Base-by-base conservation (phyloP, 53 echinoderm and acorn worm genomes). In the Henricia sp. region DNA sequence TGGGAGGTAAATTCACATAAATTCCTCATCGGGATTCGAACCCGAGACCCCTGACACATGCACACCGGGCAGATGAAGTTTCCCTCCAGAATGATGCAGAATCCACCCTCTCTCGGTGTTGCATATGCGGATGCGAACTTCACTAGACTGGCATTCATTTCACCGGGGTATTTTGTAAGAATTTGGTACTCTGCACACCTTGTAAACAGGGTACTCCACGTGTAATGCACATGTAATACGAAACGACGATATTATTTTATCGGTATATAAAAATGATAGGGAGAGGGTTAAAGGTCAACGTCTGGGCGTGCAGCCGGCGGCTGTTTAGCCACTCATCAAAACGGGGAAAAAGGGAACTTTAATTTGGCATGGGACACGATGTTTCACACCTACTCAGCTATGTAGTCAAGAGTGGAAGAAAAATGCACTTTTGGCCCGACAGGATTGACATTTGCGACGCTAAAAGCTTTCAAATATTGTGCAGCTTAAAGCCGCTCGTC, bases 381-480 rank as follows among this genome's bases (percentile, higher is more conserved):
- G 35, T 40, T 76, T 76, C 57, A 57, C 76, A 76, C 76, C 74
- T 44, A 30, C 23, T 34, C 48, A 23, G 32, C 32, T 3, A 46
- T 3, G 1, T 12, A 0, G n/a, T 28, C 5, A 30, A 12, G 59
- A n/a, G 63, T 16, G 32, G 80, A 17, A 23, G 29, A 33, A 75
- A 62, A 34, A 33, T 80, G 80, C 62, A 63, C 80, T 80, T 64
- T 80, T 80, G 80, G 63, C 80, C 80, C 46, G 17, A 0, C 57
- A 28, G 58, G 59, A 76, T 57, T 76, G 76, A 76, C 76, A 76
- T 16, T 13, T 38, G 33, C 40, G 40, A 76, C 26, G 76, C 57
- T 76, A 80, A 80, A 80, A 80, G 80, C 80, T 80, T 32, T 63
- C 30, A 62, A 76, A 76, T 58, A 76, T 58, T 58, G 23, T 76